Evolutionary conservation across 2,113 vertebrate genomes (phyloP).

Genomic region (Heterocephalus glaber): DNA sequence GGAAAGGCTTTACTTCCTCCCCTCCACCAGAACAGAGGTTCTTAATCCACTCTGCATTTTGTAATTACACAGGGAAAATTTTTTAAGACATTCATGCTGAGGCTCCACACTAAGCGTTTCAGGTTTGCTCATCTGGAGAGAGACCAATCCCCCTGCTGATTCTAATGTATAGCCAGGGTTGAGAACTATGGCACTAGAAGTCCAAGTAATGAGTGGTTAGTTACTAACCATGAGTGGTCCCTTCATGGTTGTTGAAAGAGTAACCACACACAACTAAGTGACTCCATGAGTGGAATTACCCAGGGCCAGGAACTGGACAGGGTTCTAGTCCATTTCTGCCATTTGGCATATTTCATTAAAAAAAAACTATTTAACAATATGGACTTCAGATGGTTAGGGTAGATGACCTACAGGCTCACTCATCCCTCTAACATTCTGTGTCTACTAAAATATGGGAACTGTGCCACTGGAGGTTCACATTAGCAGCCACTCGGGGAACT

Average conservation of each 20-base stretch:
- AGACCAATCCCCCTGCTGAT: background rate
- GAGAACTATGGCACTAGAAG: background rate
- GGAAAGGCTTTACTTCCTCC: constrained; percentile 72
- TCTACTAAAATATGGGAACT: background rate
- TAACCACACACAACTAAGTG: background rate
- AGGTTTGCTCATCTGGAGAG: background rate
- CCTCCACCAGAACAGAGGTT: background rate
- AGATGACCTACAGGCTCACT: background rate
- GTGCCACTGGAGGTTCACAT: background rate
- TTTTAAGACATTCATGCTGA: background rate
- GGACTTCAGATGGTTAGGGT: background rate
- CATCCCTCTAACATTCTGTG: background rate
- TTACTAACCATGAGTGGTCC: background rate
- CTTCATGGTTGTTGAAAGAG: background rate
- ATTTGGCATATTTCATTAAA: background rate
- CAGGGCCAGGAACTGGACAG: background rate
- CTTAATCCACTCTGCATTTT: constrained; percentile 45
- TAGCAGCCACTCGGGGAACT: background rate
- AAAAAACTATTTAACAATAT: background rate
- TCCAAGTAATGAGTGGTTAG: background rate
- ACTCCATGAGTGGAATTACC: background rate
- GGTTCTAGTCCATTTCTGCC: background rate
- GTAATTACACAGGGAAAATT: background rate
- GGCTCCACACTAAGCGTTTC: background rate
- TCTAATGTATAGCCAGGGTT: background rate